Evolutionary conservation across 2,797 vertebrate genomes (phyloP), one percentile per base, ranked within the genome.

Genomic region (Sebastes nivosus): DNA sequence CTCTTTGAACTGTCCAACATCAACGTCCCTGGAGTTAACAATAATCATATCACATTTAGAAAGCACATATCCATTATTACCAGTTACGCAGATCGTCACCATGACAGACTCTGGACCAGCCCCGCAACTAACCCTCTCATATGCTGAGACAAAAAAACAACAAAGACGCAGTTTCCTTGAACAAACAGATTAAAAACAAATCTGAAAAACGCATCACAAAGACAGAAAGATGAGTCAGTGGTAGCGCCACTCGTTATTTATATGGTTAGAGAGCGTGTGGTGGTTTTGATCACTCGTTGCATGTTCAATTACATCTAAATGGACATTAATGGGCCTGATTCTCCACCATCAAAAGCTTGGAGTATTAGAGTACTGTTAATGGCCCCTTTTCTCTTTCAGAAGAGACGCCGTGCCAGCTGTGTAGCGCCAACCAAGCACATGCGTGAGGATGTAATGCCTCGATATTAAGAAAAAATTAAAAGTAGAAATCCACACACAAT

Each of bases 11-110:
- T 18, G 8, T 36, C 30, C 0, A 50, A 42, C 30, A 38, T 22
- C 18, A 67, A 32, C 8, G 0, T 29, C 22, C 16, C 32, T 52
- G 32, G 1, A 46, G 29, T 34, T 65, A 14, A 79, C 69, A 4
- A 4, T 46, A 16, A 42, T 46, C 20, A 10, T 7, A 38, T 64
- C 5, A 18, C 24, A 34, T 27, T 36, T 14, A 5, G 67, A 55
- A 42, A 59, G 24, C 32, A 2, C 2, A 24, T 24, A 2, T 82
- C 8, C 8, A 61, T 50, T 30, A 25, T 16, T 4, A 5, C n/a
- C 68, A 50, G n/a, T 79, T 79, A 25, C 12, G 42, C 57, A 78
- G 50, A 38, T 58, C 22, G 58, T 46, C 65, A 73, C 55, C 27
- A 38, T 65, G 27, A 42, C 60, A 8, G 29, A 60, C 46, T 7